Conservation (phyloP, 2,797 vertebrate species). For the Podargus strigoides region DNA sequence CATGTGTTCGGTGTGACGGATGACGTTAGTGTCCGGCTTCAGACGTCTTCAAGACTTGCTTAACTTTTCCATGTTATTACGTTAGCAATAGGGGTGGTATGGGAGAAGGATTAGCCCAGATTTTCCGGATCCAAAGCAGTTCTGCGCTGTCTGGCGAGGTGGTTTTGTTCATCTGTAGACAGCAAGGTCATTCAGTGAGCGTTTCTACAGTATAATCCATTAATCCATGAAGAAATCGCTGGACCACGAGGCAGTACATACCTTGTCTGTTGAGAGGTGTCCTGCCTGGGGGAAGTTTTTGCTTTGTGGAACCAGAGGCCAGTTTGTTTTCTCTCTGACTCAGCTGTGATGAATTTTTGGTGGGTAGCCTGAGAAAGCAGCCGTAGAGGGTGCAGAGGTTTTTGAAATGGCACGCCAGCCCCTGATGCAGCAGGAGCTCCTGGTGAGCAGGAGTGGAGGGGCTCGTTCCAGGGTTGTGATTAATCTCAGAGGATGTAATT, state of each 20-base stretch:
- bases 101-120: not conserved
- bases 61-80: not conserved
- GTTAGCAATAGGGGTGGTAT: not conserved
- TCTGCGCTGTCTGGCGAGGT: not conserved
- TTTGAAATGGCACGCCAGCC: not conserved
- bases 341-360: not conserved
- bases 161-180: not conserved
- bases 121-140: not conserved
- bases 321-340: not conserved
- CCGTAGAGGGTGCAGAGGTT: not conserved
- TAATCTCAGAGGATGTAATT: not conserved
- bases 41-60: not conserved
- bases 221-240: not conserved
- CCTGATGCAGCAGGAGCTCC: not conserved
- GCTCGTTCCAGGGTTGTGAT: not conserved
- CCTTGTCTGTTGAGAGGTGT: not conserved
- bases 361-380: not conserved
- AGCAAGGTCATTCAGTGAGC: not conserved
- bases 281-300: not conserved
- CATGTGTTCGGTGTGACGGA: not conserved
- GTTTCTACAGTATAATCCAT: not conserved
- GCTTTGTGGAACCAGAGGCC: not conserved
- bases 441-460: not conserved
- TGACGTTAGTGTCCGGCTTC: not conserved
- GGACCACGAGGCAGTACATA: not conserved